Base-by-base conservation (phyloP, 2,113 vertebrate species). In the Orcinus orca region DNA sequence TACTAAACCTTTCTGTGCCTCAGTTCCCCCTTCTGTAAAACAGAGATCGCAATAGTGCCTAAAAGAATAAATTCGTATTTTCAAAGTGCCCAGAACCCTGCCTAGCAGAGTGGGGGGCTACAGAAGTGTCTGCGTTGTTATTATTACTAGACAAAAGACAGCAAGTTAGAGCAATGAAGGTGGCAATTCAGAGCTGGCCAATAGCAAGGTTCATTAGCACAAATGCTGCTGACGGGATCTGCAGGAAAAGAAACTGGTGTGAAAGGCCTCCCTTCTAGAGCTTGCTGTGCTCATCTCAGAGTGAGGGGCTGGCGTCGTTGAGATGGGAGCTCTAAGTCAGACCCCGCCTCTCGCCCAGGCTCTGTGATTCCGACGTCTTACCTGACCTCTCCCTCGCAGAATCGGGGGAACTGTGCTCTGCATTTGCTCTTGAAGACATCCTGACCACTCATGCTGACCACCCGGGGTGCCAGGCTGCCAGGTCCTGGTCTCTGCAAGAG, bases 171-270 rank as follows among this genome's bases (percentile, higher is more conserved):
- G 6, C 47, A 33, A 63, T 0, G 5, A 44, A n/a, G 53, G 14
- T 25, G 68, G 68, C 70, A 1, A 8, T 26, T 55, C 62, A 10
- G 62, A 55, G 53, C 50, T 47, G 83, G 36, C 26, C 26, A 23
- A 60, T 1, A 4, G 62, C 88, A 82, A 83, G 77, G 47, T n/a
- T 21, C 10, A 2, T 0, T 26, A 44, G 31, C 5, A 38, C 21
- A 38, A 9, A 62, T 0, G n/a, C 20, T 4, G 23, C 65, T 0
- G 0, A 5, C 3, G 1, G 20, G 55, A 36, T 83, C 18, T 0
- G 0, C 33, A 77, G 55, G 12, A 88, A 44, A 36, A 41, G 55
- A 71, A 55, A 15, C 63, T 4, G n/a, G 50, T 3, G 33, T 14
- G 21, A 26, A 44, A 3, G 0, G 25, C 41, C 23, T 31, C 47